A percentile compares a stretch with the other conserved stretches of the same genome.
phyloP scores from a whole-genome alignment of 2,797 vertebrate species.

The Labroides dimidiatus region DNA sequence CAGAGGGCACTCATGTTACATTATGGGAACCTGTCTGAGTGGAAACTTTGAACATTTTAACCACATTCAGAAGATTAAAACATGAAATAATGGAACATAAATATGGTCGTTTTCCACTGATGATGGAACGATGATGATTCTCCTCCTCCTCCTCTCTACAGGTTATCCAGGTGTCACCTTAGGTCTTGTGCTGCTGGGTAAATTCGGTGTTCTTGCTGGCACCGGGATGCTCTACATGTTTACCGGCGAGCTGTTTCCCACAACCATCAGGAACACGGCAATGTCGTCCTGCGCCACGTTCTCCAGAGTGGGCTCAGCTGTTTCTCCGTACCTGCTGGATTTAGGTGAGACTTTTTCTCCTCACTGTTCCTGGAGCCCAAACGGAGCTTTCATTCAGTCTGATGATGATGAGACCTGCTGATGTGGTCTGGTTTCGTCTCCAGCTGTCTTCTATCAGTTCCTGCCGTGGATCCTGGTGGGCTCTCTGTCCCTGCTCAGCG shows the following conservation, averaged over 20 bases:
- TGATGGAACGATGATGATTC: too few species aligned
- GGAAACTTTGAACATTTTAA: too few species aligned
- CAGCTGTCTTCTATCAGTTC: slow-evolving; percentile 42
- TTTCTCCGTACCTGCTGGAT: slow-evolving; percentile 62
- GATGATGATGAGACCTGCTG: too few species aligned
- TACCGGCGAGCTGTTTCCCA: slow-evolving; percentile 66
- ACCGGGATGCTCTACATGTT: slow-evolving; percentile 21
- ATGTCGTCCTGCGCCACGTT: slow-evolving; percentile 60
- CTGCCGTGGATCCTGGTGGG: slow-evolving; percentile 63
- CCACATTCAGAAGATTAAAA: too few species aligned
- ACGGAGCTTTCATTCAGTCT: too few species aligned
- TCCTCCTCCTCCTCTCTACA: slow-evolving; percentile 28
- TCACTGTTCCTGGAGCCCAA: too few species aligned
- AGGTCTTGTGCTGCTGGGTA: slow-evolving; percentile 62
- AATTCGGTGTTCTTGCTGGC: slow-evolving; percentile 53
- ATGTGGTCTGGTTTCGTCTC: slow-evolving; percentile 17
- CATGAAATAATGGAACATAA: not conserved
- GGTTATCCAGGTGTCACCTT: slow-evolving; percentile 47
- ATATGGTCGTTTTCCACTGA: too few species aligned
- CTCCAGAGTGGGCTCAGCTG: slow-evolving; percentile 51
- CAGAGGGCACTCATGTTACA: too few species aligned
- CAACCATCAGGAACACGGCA: slow-evolving; percentile 66
- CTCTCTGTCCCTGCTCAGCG: slow-evolving; percentile 48
- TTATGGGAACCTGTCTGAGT: too few species aligned
- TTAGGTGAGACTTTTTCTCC: slow-evolving; percentile 58